phyloP scores from a whole-genome alignment of 1,140 invertebrate species.

The Galleria mellonella region DNA sequence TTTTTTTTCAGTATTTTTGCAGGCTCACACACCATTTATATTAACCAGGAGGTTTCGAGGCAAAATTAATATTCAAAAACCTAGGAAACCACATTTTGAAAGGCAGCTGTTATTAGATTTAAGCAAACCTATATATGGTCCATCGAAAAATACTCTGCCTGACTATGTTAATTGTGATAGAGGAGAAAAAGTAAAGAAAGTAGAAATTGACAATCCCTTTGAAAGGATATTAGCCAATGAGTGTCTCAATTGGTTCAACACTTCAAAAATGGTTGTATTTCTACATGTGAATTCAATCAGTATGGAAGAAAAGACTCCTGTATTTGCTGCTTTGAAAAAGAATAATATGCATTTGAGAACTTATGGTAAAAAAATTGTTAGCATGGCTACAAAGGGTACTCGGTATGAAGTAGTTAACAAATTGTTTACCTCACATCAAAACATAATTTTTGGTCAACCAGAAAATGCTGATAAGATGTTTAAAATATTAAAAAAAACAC shows the following conservation, averaged over 20 bases:
- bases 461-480: slow-evolving; percentile 73
- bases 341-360: slow-evolving; percentile 79
- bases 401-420: slow-evolving; percentile 76
- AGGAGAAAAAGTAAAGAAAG: slow-evolving; percentile 18
- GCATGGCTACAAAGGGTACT: slow-evolving; percentile 76
- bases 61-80: slow-evolving; percentile 85
- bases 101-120: slow-evolving; percentile 77
- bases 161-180: slow-evolving; percentile 40
- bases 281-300: slow-evolving; percentile 81
- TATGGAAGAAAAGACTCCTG: slow-evolving; percentile 75
- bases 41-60: slow-evolving; percentile 79
- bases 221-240: slow-evolving; percentile 81
- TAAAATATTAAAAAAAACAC: slow-evolving; percentile 77
- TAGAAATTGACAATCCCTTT: slow-evolving; percentile 77
- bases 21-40: slow-evolving; percentile 51
- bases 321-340: slow-evolving; percentile 76
- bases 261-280: slow-evolving; percentile 81
- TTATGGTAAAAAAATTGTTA: slow-evolving; percentile 77
- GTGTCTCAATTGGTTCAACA: slow-evolving; percentile 79
- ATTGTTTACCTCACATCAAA: slow-evolving; percentile 75
- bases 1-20: slow-evolving; percentile 60
- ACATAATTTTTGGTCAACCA: slow-evolving; percentile 79
- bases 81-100: slow-evolving; percentile 79
- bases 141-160: slow-evolving; percentile 49
- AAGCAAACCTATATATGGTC: slow-evolving; percentile 75